Percentiles rank a stretch among this genome's conserved stretches.
These are phyloP conservation scores for Neosalanx taihuensis DNA, from an alignment of 2,797 vertebrate species.

Conservation along the genomic window DNA sequence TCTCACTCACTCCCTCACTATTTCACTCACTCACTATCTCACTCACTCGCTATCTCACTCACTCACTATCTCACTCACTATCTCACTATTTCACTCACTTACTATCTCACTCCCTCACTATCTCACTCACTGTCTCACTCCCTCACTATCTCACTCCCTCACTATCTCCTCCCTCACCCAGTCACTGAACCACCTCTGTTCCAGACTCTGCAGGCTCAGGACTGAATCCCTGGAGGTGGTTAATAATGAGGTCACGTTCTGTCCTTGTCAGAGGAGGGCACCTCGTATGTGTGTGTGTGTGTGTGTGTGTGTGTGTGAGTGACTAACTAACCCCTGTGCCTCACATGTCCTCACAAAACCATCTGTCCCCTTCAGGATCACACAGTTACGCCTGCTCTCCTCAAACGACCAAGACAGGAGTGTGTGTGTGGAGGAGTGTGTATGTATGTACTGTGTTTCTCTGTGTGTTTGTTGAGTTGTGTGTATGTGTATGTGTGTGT, in stretches of 20 bases:
- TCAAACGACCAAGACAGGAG: background rate
- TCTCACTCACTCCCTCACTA: too few relatives aligned
- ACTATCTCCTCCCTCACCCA: background rate
- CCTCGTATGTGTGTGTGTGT: constrained; percentile 3
- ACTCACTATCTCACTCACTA: too few relatives aligned
- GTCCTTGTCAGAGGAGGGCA: background rate
- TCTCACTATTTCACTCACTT: background rate
- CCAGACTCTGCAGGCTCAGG: background rate
- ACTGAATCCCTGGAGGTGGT: background rate
- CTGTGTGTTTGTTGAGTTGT: too few relatives aligned
- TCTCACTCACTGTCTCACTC: background rate
- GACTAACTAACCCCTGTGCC: constrained; percentile 5
- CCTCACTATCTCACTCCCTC: background rate
- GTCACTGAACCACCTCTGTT: background rate
- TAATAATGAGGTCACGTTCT: constrained; percentile 2
- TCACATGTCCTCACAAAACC: background rate
- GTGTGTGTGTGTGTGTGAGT: constrained; percentile 9
- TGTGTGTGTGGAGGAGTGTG: background rate
- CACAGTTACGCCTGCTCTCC: background rate
- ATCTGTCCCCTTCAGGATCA: background rate
- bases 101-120: background rate
- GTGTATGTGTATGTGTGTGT: too few relatives aligned
- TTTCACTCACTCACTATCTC: too few relatives aligned
- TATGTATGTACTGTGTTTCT: too few relatives aligned
- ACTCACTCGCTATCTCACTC: too few relatives aligned